These are phyloP conservation scores for Megatriorchis doriae DNA, from an alignment of 2,113 vertebrate species.

Conservation along the genomic window DNA sequence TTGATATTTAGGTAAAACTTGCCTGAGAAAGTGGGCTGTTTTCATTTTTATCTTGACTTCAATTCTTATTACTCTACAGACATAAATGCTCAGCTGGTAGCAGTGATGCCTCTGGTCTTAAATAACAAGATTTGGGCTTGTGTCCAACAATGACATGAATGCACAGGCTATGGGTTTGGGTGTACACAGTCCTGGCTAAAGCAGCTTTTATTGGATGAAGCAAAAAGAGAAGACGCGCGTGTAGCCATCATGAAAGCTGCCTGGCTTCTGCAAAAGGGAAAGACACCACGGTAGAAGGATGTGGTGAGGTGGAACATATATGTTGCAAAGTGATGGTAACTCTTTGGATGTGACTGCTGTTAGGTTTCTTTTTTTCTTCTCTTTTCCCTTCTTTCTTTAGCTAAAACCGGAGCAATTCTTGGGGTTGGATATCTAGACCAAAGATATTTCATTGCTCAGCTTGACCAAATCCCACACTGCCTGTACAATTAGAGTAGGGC, in stretches of 20 bases:
- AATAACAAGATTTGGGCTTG: neutral
- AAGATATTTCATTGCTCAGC: neutral
- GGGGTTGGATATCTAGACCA: neutral
- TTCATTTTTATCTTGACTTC: slow-evolving; percentile 54
- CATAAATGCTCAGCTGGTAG: slow-evolving; percentile 31
- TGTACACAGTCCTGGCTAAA: neutral
- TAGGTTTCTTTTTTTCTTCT: neutral
- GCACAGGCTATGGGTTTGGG: neutral
- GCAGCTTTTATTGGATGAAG: neutral
- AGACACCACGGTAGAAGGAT: neutral
- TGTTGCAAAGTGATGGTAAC: neutral
- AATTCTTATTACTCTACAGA: slow-evolving; percentile 33
- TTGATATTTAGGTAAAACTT: slow-evolving; percentile 54
- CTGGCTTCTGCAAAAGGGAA: neutral
- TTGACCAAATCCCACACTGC: neutral
- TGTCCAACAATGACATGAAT: neutral
- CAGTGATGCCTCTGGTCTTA: neutral
- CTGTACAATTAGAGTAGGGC: neutral
- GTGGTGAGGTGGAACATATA: neutral
- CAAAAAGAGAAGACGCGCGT: neutral
- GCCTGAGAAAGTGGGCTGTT: slow-evolving; percentile 20
- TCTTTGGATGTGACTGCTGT: neutral
- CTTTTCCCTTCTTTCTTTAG: neutral
- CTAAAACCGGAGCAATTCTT: neutral
- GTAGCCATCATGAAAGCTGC: neutral